These are phyloP conservation scores for Oryctes rhinoceros DNA, from an alignment of 1,140 invertebrate genomes.

Conservation along the genomic window DNA sequence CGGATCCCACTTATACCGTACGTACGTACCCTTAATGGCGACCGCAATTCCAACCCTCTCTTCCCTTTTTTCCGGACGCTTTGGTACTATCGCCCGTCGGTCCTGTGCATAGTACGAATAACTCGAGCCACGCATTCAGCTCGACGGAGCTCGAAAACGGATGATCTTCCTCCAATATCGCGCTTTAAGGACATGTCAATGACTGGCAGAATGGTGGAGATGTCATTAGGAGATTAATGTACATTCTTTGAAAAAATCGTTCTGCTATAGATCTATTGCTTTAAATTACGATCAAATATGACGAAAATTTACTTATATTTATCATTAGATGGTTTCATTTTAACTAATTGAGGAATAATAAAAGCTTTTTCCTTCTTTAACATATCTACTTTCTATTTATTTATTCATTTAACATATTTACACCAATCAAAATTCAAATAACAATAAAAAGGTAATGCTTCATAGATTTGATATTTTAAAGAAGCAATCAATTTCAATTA, in stretches of 20 bases:
- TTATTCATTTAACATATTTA: too few species aligned
- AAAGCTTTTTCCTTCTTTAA: too few species aligned
- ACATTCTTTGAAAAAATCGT: too few species aligned
- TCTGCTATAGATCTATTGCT: background rate
- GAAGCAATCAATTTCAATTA: too few species aligned
- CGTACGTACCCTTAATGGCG: slow-evolving; percentile 6
- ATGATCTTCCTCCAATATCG: slow-evolving; percentile 5
- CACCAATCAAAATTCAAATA: too few species aligned
- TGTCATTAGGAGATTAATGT: background rate
- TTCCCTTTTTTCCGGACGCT: background rate
- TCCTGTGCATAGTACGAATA: background rate
- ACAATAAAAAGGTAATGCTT: too few species aligned
- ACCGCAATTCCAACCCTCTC: slow-evolving; percentile 2
- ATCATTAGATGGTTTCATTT: too few species aligned
- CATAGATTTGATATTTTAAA: too few species aligned
- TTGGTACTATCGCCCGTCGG: background rate
- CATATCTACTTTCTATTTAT: too few species aligned
- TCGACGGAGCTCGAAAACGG: background rate
- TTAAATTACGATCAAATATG: background rate
- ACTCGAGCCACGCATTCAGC: background rate
- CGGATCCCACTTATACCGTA: background rate
- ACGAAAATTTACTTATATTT: too few species aligned
- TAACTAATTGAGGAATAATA: too few species aligned
- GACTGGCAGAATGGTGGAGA: background rate
- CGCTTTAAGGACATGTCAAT: background rate